A percentile compares a stretch with the other conserved stretches of the same genome.
These are phyloP conservation scores for Zeus faber DNA, from an alignment of 2,113 vertebrate species.

Conservation along the genomic window DNA sequence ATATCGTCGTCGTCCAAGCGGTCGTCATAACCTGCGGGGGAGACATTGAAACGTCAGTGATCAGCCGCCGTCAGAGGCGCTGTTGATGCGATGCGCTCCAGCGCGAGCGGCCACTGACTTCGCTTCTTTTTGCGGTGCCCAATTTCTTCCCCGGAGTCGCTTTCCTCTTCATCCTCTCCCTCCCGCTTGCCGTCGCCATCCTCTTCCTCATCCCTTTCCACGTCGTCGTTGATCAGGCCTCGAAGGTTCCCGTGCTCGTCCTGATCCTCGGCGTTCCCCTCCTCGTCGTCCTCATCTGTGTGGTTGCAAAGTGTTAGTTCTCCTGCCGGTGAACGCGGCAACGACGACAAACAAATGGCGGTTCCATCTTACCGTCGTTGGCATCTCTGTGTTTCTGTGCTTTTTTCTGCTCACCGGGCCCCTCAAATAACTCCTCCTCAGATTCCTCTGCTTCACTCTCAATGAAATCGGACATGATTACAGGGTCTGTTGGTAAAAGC, in stretches of 20 bases:
- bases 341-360: neutral
- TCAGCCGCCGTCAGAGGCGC: neutral
- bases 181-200: slow-evolving; percentile 58
- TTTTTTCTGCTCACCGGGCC: slow-evolving; percentile 80
- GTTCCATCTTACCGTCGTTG: slow-evolving; percentile 47
- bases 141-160: slow-evolving; percentile 84
- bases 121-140: slow-evolving; percentile 84
- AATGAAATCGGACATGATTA: slow-evolving; percentile 86
- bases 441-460: slow-evolving; percentile 90
- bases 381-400: slow-evolving; percentile 81
- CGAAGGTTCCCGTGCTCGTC: slow-evolving; percentile 88
- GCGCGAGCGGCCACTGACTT: slow-evolving; percentile 65
- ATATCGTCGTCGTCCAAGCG: slow-evolving; percentile 89
- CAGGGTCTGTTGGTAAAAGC: slow-evolving; percentile 29
- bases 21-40: slow-evolving; percentile 79
- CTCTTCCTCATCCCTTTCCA: slow-evolving; percentile 84
- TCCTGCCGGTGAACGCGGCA: neutral
- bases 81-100: neutral
- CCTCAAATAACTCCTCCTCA: slow-evolving; percentile 83
- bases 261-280: slow-evolving; percentile 87
- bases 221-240: slow-evolving; percentile 86
- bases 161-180: slow-evolving; percentile 40
- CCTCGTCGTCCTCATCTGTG: slow-evolving; percentile 85
- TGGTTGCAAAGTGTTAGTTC: neutral
- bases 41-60: neutral